Evolutionary conservation across 2,113 vertebrate species (phyloP), one percentile per base, ranked within the genome.

Genomic region (Tachysurus vachellii): DNA sequence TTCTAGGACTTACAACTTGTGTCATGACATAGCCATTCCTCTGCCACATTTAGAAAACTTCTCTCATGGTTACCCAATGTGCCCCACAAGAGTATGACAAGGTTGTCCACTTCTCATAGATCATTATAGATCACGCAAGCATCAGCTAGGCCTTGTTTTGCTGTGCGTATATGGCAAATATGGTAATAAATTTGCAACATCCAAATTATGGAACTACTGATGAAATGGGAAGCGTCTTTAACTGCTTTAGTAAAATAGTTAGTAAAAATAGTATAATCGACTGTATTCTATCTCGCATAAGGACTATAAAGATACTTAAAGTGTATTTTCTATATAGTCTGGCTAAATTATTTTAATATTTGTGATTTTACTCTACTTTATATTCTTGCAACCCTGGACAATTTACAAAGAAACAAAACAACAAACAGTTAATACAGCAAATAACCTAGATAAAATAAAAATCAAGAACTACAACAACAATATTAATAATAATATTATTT

Each of bases 1-100:
- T 77, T 89, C 90, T 90, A 88, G 90, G 89, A 91, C 93, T 68
- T 88, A 90, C 92, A 93, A 88, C 91, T 92, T 92, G 90, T 92
- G 92, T 93, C 91, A 92, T 93, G 90, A 92, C 94, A 95, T 92
- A 93, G 90, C 85, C 94, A 95, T 95, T 94, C 95, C 95, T 94
- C 88, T 88, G 90, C 94, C 91, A 93, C 89, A 93, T 95, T 95
- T 95, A 95, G 94, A 95, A 95, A 95, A 92, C 89, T 86, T 94
- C 92, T 93, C 89, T 93, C 93, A 92, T 92, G 89, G 93, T 94
- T 95, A 94, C 90, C 92, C 93, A 94, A 94, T 92, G 92, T 93
- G 92, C 86, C 91, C 91, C 92, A 92, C 93, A 93, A 92, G 92
- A 93, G 89, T 61, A 87, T 92, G 91, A 92, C 93, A 94, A 94